Base-by-base conservation (phyloP, 2,888 invertebrate species). In the Campopleginae sp. region DNA sequence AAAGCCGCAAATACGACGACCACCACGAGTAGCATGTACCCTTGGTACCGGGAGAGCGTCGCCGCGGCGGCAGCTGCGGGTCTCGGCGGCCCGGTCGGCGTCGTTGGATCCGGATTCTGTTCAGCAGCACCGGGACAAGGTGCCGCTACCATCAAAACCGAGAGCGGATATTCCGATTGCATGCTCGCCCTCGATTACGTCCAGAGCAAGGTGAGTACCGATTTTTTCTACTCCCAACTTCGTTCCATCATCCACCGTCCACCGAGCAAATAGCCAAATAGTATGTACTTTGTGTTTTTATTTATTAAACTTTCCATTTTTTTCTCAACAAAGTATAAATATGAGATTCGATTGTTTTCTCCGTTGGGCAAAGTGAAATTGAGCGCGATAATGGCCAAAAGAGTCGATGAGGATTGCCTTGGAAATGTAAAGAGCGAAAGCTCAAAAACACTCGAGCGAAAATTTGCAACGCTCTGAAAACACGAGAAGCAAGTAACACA, bases 151-250 rank as follows among this genome's bases (percentile, higher is more conserved):
- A 96, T 96, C 92, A 96, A 96, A 94, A 96, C 95, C 76, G 96
- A 96, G 93, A 95, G 95, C 91, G 95, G 95, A 92, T 96, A 96
- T 94, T 96, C 95, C 92, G 96, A 96, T 94, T 96, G 96, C 92
- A 96, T 96, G 96, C 93, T 96, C 89, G 96, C 96, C 66, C 94
- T 96, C 86, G 96, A 96, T 93, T 96, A 96, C 92, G 94, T 95
- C 42, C 96, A 96, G 92, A 95, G 95, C 93, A 96, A 96, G 95
- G 96, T 96, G 92, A 94, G 94, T 87, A 71, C 70, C 80, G 61
- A 82, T 46, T 75, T 46, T 75, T 46, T 61, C 14, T 23, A n/a
- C 7, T 46, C 27, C 27, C 27, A 14, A 27, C 27, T 14, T 14
- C 7, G 14, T 27, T 14, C 27, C 14, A 27, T 58, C 27, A 27